Evolutionary conservation across 2,113 vertebrate genomes (phyloP), one percentile per base, ranked within the genome.

Genomic region (Istiophorus platypterus): DNA sequence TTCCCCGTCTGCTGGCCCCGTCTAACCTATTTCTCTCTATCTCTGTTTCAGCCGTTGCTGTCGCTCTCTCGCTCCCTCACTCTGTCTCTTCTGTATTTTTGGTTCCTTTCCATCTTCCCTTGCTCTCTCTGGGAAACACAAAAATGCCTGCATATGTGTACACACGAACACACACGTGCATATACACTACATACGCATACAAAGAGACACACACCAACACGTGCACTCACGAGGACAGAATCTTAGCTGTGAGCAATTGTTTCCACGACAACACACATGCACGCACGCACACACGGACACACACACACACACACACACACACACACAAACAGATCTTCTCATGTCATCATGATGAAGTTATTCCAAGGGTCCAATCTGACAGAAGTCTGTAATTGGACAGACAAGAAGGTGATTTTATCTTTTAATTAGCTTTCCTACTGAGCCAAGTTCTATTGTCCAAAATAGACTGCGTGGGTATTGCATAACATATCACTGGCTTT

Each of bases 341-440:
- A 66, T 89, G 86, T 88, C 84, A 82, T 88, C 80, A 56, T 80
- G 89, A 92, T 89, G 84, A 92, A 92, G 88, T 89, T 88, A 86
- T 91, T 91, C 85, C 88, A 76, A 82, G 71, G 84, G 81, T 90
- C 84, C 75, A 72, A 88, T 90, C 81, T 91, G 85, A 90, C 90
- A 92, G 84, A 91, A 91, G 88, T 82, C 87, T 86, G 91, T 92
- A 92, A 92, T 90, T 92, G 88, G 84, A 88, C 84, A 88, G 88
- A 92, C 82, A 87, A 90, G 89, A 90, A 89, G 87, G 85, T 88
- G 92, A 94, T 92, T 90, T 91, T 91, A 94, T 94, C 91, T 92
- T 93, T 94, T 94, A 93, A 94, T 92, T 93, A 93, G 91, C 89
- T 90, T 88, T 90, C 82, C 82, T 78, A 75, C 72, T 29, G 84